Percentiles rank a stretch among this genome's conserved stretches.
phyloP scores from a whole-genome alignment of 2,113 vertebrate species.

The Perca fluviatilis region DNA sequence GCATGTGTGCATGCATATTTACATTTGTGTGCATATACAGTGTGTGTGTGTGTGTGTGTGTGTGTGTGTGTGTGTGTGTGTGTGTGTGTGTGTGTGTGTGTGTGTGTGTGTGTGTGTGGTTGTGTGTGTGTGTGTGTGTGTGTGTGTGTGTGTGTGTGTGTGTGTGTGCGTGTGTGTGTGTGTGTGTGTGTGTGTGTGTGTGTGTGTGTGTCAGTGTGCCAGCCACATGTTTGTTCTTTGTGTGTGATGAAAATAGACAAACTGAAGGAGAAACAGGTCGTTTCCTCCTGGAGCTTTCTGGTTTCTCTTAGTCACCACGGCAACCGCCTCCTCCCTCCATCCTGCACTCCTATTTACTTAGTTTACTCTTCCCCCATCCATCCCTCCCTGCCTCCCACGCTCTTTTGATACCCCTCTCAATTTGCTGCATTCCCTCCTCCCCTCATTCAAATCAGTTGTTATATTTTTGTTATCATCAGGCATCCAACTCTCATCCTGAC shows the following conservation, averaged over 20 bases:
- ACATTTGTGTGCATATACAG: slow-evolving; percentile 6
- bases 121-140: slow-evolving; percentile 16
- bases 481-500: not conserved
- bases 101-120: slow-evolving; percentile 32
- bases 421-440: slow-evolving; percentile 38
- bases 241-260: slow-evolving; percentile 71
- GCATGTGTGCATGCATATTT: slow-evolving; percentile 31
- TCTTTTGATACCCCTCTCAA: slow-evolving; percentile 26
- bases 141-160: slow-evolving; percentile 27
- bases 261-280: slow-evolving; percentile 77
- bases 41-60: slow-evolving; percentile 12
- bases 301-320: slow-evolving; percentile 75
- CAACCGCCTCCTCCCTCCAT: slow-evolving; percentile 72
- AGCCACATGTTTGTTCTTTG: slow-evolving; percentile 25
- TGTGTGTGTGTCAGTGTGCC: slow-evolving; percentile 10
- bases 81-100: slow-evolving; percentile 18
- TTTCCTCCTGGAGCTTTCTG: slow-evolving; percentile 64
- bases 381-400: slow-evolving; percentile 53
- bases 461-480: not conserved
- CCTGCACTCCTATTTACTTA: slow-evolving; percentile 64
- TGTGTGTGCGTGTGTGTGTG: slow-evolving; percentile 21
- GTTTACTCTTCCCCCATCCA: slow-evolving; percentile 55
- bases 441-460: slow-evolving; percentile 13
- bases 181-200: slow-evolving; percentile 23
- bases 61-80: slow-evolving; percentile 28